Percentiles rank a stretch among this genome's conserved stretches.
Conservation (phyloP, 1,140 invertebrate genomes). For the Triops cancriformis region DNA sequence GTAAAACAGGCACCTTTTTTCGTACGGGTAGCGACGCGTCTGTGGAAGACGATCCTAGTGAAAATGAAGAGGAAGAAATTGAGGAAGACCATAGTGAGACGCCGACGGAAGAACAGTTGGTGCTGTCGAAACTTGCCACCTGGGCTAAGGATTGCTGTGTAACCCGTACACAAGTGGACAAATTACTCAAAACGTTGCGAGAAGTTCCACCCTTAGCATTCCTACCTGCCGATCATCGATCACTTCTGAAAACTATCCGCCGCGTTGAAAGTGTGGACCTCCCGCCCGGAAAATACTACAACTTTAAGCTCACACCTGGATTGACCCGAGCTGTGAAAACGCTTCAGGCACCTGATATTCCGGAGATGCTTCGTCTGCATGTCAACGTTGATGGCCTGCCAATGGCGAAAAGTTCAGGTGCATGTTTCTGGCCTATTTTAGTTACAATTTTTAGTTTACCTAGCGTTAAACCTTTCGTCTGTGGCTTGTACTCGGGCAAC, state of each 20-base stretch:
- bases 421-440: slow-evolving; percentile 33
- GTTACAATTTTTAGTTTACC: slow-evolving; percentile 23
- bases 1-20: too few relatives aligned
- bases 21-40: too few relatives aligned
- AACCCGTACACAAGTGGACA: background rate
- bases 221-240: background rate
- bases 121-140: background rate
- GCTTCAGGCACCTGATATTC: background rate
- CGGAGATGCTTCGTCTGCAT: background rate
- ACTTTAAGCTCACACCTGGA: background rate
- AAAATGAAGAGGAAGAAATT: too few relatives aligned
- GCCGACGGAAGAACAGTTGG: background rate
- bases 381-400: slow-evolving; percentile 2
- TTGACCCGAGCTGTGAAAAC: background rate
- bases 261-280: background rate
- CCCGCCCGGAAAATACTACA: too few relatives aligned
- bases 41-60: too few relatives aligned
- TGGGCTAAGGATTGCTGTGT: background rate
- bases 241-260: background rate
- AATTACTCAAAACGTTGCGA: background rate
- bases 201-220: background rate
- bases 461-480: slow-evolving; percentile 29
- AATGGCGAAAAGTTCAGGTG: background rate
- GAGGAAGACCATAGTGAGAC: too few relatives aligned
- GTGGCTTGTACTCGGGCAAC: slow-evolving; percentile 31